Percentiles rank a stretch among this genome's conserved stretches.
Conservation (phyloP, 2,888 invertebrate genomes). For the Pachliopta kotzebuea region DNA sequence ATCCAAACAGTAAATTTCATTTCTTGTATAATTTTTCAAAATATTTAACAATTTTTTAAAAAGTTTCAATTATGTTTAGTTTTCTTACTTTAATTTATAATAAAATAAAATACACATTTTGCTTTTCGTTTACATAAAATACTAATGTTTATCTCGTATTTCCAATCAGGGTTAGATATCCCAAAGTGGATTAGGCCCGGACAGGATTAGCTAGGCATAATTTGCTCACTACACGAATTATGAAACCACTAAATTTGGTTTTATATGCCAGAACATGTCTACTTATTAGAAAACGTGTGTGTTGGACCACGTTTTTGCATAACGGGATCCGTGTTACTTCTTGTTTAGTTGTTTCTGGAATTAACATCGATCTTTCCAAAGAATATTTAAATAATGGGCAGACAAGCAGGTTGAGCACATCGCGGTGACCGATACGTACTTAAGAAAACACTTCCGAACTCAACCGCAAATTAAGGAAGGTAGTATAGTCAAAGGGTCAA, state of each 20-base stretch:
- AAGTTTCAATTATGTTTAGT: too few relatives aligned
- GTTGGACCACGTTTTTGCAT: slow-evolving; percentile 2
- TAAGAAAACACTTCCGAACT: not conserved
- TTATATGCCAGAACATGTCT: slow-evolving; percentile 3
- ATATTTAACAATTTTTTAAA: too few relatives aligned
- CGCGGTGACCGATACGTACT: not conserved
- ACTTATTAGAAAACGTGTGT: slow-evolving; percentile 3
- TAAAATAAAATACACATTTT: too few relatives aligned
- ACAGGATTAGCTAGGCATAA: not conserved
- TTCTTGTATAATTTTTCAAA: too few relatives aligned
- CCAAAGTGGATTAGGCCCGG: not conserved
- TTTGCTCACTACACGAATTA: not conserved
- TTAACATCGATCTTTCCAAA: not conserved
- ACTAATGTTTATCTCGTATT: not conserved
- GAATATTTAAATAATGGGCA: not conserved
- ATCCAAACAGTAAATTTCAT: too few relatives aligned
- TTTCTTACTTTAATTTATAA: too few relatives aligned
- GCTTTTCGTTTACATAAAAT: not conserved
- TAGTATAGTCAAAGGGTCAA: not conserved
- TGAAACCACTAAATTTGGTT: slow-evolving; percentile 7
- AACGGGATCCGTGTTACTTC: not conserved
- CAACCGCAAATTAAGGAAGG: not conserved
- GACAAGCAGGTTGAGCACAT: not conserved
- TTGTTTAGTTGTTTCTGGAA: not conserved
- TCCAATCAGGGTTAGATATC: not conserved